Evolutionary conservation across 92 coral and sea anemone species (phyloP).

Genomic region (Phenganax stokvisi): DNA sequence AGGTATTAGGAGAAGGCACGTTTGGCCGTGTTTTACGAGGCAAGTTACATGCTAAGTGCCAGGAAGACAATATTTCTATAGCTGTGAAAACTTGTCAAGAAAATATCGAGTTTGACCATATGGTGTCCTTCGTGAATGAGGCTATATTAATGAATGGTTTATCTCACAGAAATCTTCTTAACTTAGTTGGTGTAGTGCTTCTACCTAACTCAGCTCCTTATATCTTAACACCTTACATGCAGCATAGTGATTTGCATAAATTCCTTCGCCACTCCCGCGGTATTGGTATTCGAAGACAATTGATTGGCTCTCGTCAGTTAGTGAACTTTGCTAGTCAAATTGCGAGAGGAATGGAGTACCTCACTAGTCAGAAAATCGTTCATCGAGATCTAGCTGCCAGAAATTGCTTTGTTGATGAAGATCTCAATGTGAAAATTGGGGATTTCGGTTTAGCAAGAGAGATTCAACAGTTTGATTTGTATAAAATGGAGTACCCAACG

Average conservation of each 20-base stretch:
- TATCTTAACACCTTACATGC: conserved; percentile 19
- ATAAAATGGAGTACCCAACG: conserved; percentile 28
- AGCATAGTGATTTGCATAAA: conserved; percentile 36
- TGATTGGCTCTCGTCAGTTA: conserved; percentile 33
- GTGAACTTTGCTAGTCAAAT: conserved; percentile 26
- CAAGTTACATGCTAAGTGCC: not conserved
- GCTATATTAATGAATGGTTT: conserved; percentile 26
- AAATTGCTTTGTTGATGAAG: conserved; percentile 31
- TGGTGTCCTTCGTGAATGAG: conserved; percentile 25
- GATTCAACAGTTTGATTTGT: conserved; percentile 18
- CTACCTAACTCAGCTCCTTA: conserved; percentile 25
- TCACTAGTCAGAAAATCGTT: conserved; percentile 33
- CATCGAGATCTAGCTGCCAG: conserved; percentile 38
- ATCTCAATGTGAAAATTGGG: conserved; percentile 29
- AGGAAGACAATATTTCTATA: conserved; percentile 9
- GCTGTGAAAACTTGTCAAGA: conserved; percentile 37
- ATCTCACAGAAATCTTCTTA: conserved; percentile 8
- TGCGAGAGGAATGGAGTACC: conserved; percentile 40
- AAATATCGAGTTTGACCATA: conserved; percentile 25
- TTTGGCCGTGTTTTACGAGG: conserved; percentile 31
- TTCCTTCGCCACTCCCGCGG: conserved; percentile 38
- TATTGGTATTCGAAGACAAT: conserved; percentile 30
- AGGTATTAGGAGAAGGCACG: conserved; percentile 31
- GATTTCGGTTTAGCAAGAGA: conserved; percentile 33
- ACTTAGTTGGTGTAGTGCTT: conserved; percentile 24